These are phyloP conservation scores for Salvelinus namaycush DNA, from an alignment of 2,113 vertebrate species.

Conservation along the genomic window DNA sequence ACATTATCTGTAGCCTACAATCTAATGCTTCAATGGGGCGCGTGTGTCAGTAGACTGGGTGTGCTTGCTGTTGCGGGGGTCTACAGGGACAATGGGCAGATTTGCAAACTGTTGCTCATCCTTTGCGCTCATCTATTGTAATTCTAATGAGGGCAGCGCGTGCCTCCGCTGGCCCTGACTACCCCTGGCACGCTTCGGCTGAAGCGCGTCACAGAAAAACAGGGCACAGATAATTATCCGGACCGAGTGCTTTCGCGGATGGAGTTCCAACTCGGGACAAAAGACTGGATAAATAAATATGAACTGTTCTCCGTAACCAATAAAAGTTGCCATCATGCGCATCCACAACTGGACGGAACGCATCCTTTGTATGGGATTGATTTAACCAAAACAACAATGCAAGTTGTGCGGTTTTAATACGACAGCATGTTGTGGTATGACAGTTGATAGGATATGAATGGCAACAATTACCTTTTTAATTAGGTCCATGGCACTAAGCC, in stretches of 20 bases:
- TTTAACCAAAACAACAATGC: conserved; percentile 18
- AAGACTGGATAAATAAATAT: conserved; percentile 18
- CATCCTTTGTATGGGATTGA: neutral
- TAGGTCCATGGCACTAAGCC: neutral
- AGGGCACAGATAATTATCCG: conserved; percentile 25
- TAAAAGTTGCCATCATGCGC: neutral
- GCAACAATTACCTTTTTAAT: neutral
- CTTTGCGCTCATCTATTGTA: conserved; percentile 51
- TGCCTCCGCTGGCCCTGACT: conserved; percentile 64
- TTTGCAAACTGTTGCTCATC: conserved; percentile 61
- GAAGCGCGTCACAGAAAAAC: conserved; percentile 11
- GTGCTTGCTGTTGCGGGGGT: conserved; percentile 1
- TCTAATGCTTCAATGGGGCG: conserved; percentile 1
- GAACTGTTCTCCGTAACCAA: conserved; percentile 29
- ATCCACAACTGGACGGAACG: neutral
- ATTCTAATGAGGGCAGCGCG: conserved; percentile 69
- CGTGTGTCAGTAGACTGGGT: conserved; percentile 7
- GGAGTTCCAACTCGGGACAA: conserved; percentile 26
- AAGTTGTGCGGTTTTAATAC: neutral
- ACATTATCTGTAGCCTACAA: too few species aligned
- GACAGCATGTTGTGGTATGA: conserved; percentile 2
- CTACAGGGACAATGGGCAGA: conserved; percentile 25
- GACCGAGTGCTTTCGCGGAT: conserved; percentile 33
- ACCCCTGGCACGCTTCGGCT: conserved; percentile 56
- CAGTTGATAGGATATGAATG: neutral